These are phyloP conservation scores for Mercenaria mercenaria DNA, from an alignment of 1,140 invertebrate genomes.

Conservation along the genomic window DNA sequence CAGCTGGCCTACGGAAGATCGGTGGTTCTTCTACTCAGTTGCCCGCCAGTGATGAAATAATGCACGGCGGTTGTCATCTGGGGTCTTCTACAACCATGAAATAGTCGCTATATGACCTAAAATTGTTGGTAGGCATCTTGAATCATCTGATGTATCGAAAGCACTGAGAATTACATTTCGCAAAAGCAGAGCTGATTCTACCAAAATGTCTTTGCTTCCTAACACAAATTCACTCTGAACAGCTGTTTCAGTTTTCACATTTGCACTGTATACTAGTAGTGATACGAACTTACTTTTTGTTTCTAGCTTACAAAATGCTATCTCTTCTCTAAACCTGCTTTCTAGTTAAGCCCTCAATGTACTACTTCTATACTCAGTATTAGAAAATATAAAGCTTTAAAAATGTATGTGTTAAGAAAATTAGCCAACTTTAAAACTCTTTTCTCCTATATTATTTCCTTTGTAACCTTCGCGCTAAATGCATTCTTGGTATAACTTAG, in stretches of 20 bases:
- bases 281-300: neutral
- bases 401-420: neutral
- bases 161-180: neutral
- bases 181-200: neutral
- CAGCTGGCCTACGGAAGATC: too few relatives aligned
- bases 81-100: too few relatives aligned
- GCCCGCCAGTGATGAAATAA: too few relatives aligned
- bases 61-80: too few relatives aligned
- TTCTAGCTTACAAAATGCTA: too few relatives aligned
- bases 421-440: neutral
- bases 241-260: neutral
- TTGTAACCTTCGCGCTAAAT: neutral
- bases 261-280: neutral
- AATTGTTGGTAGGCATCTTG: neutral
- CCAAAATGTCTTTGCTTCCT: neutral
- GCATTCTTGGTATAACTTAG: neutral
- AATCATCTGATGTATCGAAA: neutral
- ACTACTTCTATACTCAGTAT: neutral
- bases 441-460: neutral
- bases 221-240: neutral
- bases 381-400: neutral
- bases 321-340: too few relatives aligned
- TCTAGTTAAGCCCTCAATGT: neutral
- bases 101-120: slow-evolving; percentile 67
- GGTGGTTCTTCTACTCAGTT: too few relatives aligned